Evolutionary conservation across 53 echinoderm and acorn worm genomes (phyloP), one percentile per base, ranked within the genome.

Genomic region (Temnopleurus reevesii): DNA sequence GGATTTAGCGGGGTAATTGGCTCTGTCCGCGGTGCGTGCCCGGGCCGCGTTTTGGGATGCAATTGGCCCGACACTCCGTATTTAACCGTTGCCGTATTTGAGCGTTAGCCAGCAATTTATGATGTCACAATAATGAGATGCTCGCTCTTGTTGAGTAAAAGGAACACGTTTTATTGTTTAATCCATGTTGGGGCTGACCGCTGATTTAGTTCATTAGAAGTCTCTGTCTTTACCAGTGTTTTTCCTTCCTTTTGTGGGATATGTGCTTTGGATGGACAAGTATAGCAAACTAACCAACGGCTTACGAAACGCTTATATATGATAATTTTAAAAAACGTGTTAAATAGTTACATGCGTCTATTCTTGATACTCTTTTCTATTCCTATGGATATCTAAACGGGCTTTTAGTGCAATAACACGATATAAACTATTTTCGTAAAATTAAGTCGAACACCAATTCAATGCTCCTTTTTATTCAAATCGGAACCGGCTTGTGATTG

Each of bases 1-100:
- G 71, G 71, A 71, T 71, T 79, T 79, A 30, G 10, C 18, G 36
- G 49, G 28, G 79, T 79, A 79, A 79, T 79, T 79, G 79, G 36
- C 49, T 79, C 79, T 79, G 46, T 79, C 79, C 79, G 27, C 49
- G 29, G 47, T 27, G 36, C n/a, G 38, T 21, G 5, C 18, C 46
- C 46, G 79, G 46, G 49, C 46, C 8, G 79, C 36, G 49, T 47
- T 17, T 49, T 15, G 79, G n/a, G 2, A 28, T 47, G 79, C 13
- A 51, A 8, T 47, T 49, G 77, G 63, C 18, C 63, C n/a, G n/a
- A 71, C 21, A 21, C 41, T 35, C 41, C 71, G 4, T 23, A 18
- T 6, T n/a, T 19, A 21, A 71, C 38, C 12, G 8, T 41, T 43
- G n/a, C 10, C 38, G 8, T n/a, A 23, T 23, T 71, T 38, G 71